Evolutionary conservation across 2,888 invertebrate genomes (phyloP), one percentile per base, ranked within the genome.

Genomic region (Piscicola geometra): DNA sequence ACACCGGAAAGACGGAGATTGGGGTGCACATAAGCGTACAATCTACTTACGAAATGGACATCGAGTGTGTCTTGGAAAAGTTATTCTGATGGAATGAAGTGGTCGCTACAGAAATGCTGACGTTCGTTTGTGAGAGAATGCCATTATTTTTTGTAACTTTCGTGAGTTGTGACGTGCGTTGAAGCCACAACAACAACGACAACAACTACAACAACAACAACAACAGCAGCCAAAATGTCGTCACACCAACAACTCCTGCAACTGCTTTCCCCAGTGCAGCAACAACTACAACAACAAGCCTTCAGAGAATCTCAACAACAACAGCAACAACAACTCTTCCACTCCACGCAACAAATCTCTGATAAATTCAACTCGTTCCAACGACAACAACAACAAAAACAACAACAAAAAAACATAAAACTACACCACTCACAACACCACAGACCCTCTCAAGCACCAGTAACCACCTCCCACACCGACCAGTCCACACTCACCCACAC

Each of bases 371-470:
- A 56, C 25, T 56, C 60, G n/a, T 56, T 56, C n/a, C 60, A 56
- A n/a, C 21, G 25, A n/a, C 60, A 56, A 56, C 60, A 56, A 56
- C 60, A 56, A 56, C 60, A 56, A 56, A 25, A 41, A 41, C 41
- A 41, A 41, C 41, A 41, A 41, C 41, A 41, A 25, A n/a, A n/a
- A n/a, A n/a, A n/a, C n/a, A n/a, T n/a, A n/a, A 9, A 35, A 56
- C 64, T 50, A 33, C 72, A 72, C 3, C 60, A 73, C n/a, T 52
- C 47, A 60, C 73, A 73, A 64, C 73, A 36, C 73, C 33, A 64
- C 60, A 60, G 33, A 50, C 60, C 47, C n/a, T 18, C 21, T 1
- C 64, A 56, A 41, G 15, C 5, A 5, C 41, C 15, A 5, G 9
- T 9, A 41, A 41, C 41, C 41, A 41, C 41, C 41, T 15, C 41